Conservation (phyloP, 2,113 vertebrate species). For the Sciurus niger region DNA sequence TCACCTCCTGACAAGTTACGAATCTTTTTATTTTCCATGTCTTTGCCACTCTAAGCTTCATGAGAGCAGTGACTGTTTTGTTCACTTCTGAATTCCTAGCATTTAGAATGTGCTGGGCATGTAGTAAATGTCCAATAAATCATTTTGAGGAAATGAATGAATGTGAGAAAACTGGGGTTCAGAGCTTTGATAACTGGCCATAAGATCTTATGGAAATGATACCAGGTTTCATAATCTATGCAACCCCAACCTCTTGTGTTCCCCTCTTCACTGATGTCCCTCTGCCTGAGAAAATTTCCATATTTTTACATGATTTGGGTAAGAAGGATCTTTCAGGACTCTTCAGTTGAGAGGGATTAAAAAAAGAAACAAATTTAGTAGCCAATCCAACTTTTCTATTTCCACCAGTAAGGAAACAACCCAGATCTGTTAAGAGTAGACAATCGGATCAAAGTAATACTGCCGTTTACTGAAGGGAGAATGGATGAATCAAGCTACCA, state of each 20-base stretch:
- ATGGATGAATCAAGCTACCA: neutral
- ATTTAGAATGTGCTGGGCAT: neutral
- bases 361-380: neutral
- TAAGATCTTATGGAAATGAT: neutral
- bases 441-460: neutral
- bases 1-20: neutral
- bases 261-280: neutral
- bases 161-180: neutral
- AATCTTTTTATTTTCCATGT: constrained; percentile 29
- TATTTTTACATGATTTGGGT: neutral
- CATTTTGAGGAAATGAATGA: neutral
- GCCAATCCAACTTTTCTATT: neutral
- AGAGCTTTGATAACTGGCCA: neutral
- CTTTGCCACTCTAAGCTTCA: neutral
- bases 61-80: neutral
- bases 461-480: neutral
- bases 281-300: neutral
- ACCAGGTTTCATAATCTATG: neutral
- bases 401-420: constrained; percentile 17
- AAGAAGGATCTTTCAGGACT: neutral
- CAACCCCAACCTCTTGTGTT: too few relatives aligned
- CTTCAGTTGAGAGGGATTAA: neutral
- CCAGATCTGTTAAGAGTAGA: neutral
- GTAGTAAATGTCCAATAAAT: neutral
- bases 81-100: neutral